These are phyloP conservation scores for Drosophila demipolita DNA, from an alignment of 2,888 invertebrate genomes.

Conservation along the genomic window DNA sequence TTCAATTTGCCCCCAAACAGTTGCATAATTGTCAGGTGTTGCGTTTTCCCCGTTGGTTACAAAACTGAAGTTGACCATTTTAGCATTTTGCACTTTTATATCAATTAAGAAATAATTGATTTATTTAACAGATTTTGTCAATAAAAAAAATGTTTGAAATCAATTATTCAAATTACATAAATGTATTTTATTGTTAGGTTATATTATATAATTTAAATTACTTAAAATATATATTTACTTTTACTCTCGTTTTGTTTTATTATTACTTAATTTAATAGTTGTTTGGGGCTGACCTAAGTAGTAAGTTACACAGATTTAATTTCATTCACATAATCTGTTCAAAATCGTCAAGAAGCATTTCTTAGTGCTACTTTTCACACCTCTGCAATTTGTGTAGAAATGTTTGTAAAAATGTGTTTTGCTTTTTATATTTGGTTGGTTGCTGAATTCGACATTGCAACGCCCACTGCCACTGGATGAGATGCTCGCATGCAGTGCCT, in stretches of 20 bases:
- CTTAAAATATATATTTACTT: too few relatives aligned
- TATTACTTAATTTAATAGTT: neutral
- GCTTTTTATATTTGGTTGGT: constrained; percentile 4
- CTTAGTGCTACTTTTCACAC: constrained; percentile 34
- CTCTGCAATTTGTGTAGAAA: constrained; percentile 19
- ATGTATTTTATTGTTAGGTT: neutral
- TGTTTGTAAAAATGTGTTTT: constrained; percentile 21
- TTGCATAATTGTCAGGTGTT: constrained; percentile 41
- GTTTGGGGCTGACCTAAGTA: neutral
- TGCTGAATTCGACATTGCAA: constrained; percentile 37
- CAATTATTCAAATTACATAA: neutral
- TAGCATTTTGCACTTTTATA: neutral
- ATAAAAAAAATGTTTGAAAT: neutral
- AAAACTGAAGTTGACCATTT: neutral
- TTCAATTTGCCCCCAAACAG: constrained; percentile 17
- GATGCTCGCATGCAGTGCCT: constrained; percentile 56
- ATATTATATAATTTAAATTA: too few relatives aligned
- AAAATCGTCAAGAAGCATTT: constrained; percentile 7
- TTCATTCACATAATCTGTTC: constrained; percentile 11
- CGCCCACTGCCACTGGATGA: constrained; percentile 35
- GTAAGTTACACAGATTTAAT: neutral
- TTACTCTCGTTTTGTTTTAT: neutral
- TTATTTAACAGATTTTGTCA: neutral
- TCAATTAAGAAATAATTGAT: neutral
- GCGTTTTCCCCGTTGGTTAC: neutral